Conservation (phyloP, 30 jellyfish, hydroid and myxozoan genomes). For the Mastigias papua region DNA sequence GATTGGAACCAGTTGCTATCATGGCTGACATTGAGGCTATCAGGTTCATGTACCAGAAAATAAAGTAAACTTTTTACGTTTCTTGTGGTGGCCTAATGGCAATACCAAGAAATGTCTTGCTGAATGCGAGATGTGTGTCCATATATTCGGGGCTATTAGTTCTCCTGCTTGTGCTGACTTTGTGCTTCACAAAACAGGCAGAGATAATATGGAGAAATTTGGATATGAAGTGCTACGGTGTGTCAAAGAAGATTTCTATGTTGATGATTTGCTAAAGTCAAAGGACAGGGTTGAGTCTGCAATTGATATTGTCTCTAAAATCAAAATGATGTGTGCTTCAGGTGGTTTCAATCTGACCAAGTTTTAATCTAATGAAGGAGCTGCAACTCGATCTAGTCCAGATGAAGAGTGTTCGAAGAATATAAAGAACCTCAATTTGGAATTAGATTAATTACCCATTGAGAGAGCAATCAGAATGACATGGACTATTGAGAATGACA, state of each 20-base stretch:
- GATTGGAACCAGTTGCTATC: background rate
- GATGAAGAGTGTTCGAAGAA: slow-evolving; percentile 17
- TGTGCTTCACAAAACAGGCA: slow-evolving; percentile 24
- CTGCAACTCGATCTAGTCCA: slow-evolving; percentile 33
- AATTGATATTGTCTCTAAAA: background rate
- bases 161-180: slow-evolving; percentile 55
- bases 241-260: slow-evolving; percentile 14
- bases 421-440: slow-evolving; percentile 13
- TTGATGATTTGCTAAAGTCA: background rate
- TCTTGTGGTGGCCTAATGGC: slow-evolving; percentile 67
- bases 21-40: background rate
- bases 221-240: background rate
- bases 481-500: slow-evolving; percentile 17
- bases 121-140: slow-evolving; percentile 58
- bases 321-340: slow-evolving; percentile 25
- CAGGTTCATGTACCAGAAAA: slow-evolving; percentile 36
- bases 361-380: slow-evolving; percentile 21
- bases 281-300: slow-evolving; percentile 20
- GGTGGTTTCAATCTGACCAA: slow-evolving; percentile 40
- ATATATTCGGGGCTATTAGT: slow-evolving; percentile 39
- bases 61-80: slow-evolving; percentile 25
- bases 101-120: slow-evolving; percentile 25
- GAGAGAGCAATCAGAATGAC: slow-evolving; percentile 46
- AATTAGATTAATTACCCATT: slow-evolving; percentile 14
- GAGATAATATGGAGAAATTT: slow-evolving; percentile 2